Evolutionary conservation across 2,113 vertebrate genomes (phyloP).

Genomic region (Uropsilus gracilis): DNA sequence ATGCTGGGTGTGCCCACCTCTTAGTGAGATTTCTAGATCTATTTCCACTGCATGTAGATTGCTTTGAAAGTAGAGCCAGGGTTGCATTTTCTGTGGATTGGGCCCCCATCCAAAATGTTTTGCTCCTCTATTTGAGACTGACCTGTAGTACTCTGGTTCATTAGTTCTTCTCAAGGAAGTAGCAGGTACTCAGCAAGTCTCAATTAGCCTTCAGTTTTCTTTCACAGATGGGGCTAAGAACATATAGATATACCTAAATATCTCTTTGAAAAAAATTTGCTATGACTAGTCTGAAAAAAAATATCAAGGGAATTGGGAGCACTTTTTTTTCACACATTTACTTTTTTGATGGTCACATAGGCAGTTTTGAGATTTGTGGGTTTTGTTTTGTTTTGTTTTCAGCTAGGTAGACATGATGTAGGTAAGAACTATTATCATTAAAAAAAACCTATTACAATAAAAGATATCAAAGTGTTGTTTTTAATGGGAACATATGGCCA

Average conservation of each 20-base stretch:
- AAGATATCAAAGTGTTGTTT: neutral
- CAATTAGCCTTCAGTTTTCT: neutral
- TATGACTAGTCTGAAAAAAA: slow-evolving; percentile 12
- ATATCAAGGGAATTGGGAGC: neutral
- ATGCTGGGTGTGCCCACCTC: slow-evolving; percentile 2
- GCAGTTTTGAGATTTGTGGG: neutral
- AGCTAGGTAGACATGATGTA: neutral
- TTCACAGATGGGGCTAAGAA: neutral
- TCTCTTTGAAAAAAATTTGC: neutral
- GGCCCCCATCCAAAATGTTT: slow-evolving; percentile 30
- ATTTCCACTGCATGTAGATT: slow-evolving; percentile 58
- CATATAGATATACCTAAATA: neutral
- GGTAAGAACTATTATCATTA: neutral
- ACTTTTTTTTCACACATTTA: neutral
- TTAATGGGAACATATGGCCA: neutral
- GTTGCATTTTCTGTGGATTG: slow-evolving; percentile 53
- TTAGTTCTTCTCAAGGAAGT: slow-evolving; percentile 45
- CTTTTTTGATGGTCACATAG: neutral
- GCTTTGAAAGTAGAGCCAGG: slow-evolving; percentile 58
- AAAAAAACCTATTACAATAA: neutral
- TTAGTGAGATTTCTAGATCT: slow-evolving; percentile 52
- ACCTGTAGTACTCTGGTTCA: slow-evolving; percentile 26
- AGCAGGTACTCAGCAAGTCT: neutral
- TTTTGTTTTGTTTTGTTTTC: rapidly evolving
- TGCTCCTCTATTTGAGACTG: slow-evolving; percentile 47